Conservation (phyloP, 2,797 vertebrate genomes). For the Dicrostonyx torquatus region DNA sequence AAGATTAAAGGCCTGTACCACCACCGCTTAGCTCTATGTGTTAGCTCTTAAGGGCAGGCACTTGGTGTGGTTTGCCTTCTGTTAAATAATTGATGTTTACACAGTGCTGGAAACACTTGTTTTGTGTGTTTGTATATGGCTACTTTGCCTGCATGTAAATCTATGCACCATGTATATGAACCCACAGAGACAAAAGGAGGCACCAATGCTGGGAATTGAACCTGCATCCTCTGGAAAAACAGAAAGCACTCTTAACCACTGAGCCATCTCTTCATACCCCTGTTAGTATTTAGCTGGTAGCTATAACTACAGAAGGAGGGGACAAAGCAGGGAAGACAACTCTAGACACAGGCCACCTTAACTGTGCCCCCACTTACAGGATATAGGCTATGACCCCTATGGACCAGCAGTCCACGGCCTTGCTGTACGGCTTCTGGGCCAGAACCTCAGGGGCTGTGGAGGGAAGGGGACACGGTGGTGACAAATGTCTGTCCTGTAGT, state of each 20-base stretch:
- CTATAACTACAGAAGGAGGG: neutral
- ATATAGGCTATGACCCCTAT: slow-evolving; percentile 98
- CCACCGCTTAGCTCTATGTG: neutral
- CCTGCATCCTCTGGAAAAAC: neutral
- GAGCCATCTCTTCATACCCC: neutral
- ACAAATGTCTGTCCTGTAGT: neutral
- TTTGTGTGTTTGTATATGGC: neutral
- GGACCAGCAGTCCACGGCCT: slow-evolving; percentile 99
- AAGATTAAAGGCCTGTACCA: no score
- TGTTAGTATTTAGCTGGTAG: slow-evolving; percentile 31
- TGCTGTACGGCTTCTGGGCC: slow-evolving; percentile 99
- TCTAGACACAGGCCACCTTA: neutral
- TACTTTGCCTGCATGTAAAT: neutral
- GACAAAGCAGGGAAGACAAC: neutral
- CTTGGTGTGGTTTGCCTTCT: slow-evolving; percentile 1
- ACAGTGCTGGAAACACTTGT: slow-evolving; percentile 1
- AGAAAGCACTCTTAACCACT: neutral
- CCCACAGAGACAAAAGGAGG: neutral
- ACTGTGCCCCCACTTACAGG: slow-evolving; percentile 88
- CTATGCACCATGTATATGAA: neutral
- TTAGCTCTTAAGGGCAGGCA: slow-evolving; percentile 3
- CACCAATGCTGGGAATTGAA: neutral
- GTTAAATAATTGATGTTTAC: neutral
- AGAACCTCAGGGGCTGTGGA: slow-evolving; percentile 94
- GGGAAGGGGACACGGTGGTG: neutral